Base-by-base conservation (phyloP, 2,888 invertebrate genomes). In the Tromatobia lineatoria region DNA sequence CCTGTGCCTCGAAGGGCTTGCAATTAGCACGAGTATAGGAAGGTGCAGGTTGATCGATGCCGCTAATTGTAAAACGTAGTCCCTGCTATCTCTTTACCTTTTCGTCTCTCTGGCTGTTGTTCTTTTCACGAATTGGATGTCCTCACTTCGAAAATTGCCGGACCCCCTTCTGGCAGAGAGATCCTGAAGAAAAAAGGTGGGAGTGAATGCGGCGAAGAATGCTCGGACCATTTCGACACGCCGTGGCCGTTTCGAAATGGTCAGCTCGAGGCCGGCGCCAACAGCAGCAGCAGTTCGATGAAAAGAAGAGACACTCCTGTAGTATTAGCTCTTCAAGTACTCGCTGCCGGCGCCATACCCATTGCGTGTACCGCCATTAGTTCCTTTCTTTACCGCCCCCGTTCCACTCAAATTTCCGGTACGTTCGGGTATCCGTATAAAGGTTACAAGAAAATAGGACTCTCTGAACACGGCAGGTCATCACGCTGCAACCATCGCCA, bases 1-100 rank as follows among this genome's bases (percentile, higher is more conserved):
- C 50, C 18, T 18, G 50, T 50, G 18, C 50, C 18, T 50, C 50
- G 42, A 11, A 18, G 64, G 13, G 52, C 8, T 50, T 29, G 47
- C 45, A 69, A 54, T 61, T 38, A 29, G 61, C 38, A 18, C 18
- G 45, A 34, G 38, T n/a, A 61, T 13, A 61, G 59, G 74, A 82
- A 82, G 59, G 38, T 38, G 57, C 59, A 50, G 61, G 52, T 70
- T 42, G 29, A 25, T 79, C 88, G 90, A 91, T 90, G 91, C 89
- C 89, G 90, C 90, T 92, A 91, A 92, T 91, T 91, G 91, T 90
- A 86, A 88, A 90, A 88, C 88, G 85, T 45, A 71, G 85, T 87
- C 87, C 81, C 76, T 73, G 8, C 45, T 57, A 18, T 57, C 23
- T 59, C 69, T 70, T 61, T 11, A n/a, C n/a, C 52, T 11, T 47